Evolutionary conservation across 2,113 vertebrate species (phyloP).

Genomic region (Gallinago undulata): DNA sequence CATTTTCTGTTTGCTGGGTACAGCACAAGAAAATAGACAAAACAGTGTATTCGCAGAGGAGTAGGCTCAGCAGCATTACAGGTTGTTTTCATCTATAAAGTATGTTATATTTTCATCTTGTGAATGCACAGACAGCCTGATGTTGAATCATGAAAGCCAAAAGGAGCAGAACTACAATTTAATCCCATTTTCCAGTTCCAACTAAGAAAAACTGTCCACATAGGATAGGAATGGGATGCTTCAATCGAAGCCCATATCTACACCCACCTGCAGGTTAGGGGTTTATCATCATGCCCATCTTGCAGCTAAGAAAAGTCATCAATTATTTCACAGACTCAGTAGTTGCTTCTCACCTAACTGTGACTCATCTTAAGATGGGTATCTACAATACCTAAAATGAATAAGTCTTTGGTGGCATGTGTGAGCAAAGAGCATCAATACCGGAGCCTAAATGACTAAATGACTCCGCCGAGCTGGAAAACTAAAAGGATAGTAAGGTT

Average conservation of each 20-base stretch:
- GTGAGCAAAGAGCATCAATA: background rate
- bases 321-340: background rate
- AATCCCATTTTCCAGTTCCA: background rate
- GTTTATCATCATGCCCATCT: background rate
- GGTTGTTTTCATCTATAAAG: background rate
- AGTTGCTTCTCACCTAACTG: background rate
- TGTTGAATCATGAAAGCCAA: background rate
- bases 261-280: background rate
- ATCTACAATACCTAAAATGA: background rate
- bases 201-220: background rate
- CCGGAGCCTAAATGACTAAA: background rate
- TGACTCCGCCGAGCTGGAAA: background rate
- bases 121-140: background rate
- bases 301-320: background rate
- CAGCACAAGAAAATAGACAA: background rate
- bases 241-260: accelerated
- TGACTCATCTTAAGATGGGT: background rate
- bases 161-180: background rate
- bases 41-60: background rate
- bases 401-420: background rate
- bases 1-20: background rate
- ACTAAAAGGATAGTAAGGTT: background rate
- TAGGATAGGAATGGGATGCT: background rate
- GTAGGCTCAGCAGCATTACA: background rate
- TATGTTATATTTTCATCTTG: background rate